phyloP scores from a whole-genome alignment of 2,113 vertebrate species.

The Calidris pugnax region DNA sequence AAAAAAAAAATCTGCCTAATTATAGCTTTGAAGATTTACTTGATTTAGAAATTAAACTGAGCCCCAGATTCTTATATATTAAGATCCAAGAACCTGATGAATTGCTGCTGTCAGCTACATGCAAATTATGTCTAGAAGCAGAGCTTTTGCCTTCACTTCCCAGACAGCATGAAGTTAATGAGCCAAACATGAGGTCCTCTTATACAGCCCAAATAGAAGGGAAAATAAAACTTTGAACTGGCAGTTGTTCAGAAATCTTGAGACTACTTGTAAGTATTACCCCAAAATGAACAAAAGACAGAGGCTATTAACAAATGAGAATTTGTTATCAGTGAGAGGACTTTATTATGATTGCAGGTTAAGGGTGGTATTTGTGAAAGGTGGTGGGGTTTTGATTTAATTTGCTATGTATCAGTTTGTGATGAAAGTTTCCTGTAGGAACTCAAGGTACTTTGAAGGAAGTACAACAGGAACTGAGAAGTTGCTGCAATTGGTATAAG shows the following conservation, averaged over 20 bases:
- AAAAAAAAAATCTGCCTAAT: neutral
- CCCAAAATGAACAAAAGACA: neutral
- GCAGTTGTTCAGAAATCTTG: neutral
- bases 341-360: neutral
- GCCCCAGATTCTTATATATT: neutral
- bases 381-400: neutral
- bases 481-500: neutral
- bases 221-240: neutral
- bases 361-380: neutral
- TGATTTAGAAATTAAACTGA: neutral
- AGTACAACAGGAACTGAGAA: neutral
- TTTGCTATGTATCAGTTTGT: neutral
- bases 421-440: neutral
- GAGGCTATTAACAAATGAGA: neutral
- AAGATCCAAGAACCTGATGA: conserved; percentile 11
- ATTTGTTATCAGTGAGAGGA: neutral
- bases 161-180: conserved; percentile 47
- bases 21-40: neutral
- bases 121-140: conserved; percentile 27
- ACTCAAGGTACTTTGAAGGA: neutral
- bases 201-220: conserved; percentile 1
- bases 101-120: conserved; percentile 17
- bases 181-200: conserved; percentile 5
- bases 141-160: neutral
- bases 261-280: neutral